A percentile compares a stretch with the other conserved stretches of the same genome.
Evolutionary conservation across 2,888 invertebrate genomes (phyloP).

Genomic region (Catocala fraxini): DNA sequence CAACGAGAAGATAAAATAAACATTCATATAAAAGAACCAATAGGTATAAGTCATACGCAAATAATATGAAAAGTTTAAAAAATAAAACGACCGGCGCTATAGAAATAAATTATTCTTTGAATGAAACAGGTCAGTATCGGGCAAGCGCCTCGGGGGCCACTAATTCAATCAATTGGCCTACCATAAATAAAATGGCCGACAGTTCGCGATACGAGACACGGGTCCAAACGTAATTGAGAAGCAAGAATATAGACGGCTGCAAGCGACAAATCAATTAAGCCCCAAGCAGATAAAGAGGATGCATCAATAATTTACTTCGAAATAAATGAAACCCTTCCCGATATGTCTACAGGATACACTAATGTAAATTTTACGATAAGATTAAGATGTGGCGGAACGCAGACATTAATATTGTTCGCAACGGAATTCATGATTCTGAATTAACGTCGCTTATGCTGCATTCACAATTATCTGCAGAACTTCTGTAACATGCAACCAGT

Average conservation of each 20-base stretch:
- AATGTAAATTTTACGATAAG: conserved; percentile 60
- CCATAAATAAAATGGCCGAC: conserved; percentile 83
- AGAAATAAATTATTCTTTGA: conserved; percentile 74
- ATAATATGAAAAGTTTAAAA: conserved; percentile 54
- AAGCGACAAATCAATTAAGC: conserved; percentile 85
- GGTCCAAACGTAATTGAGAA: conserved; percentile 82
- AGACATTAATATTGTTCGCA: conserved; percentile 39
- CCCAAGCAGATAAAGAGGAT: conserved; percentile 79
- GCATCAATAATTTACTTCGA: conserved; percentile 74
- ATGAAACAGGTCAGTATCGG: conserved; percentile 72
- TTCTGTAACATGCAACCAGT: conserved; percentile 27
- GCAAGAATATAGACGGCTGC: conserved; percentile 74
- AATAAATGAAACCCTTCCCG: conserved; percentile 62
- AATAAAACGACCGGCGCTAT: conserved; percentile 65
- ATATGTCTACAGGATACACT: conserved; percentile 59
- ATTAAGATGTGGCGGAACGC: conserved; percentile 43
- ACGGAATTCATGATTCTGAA: conserved; percentile 39
- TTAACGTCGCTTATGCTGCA: conserved; percentile 34
- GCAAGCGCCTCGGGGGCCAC: conserved; percentile 80
- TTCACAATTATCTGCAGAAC: conserved; percentile 28
- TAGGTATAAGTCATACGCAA: conserved; percentile 4
- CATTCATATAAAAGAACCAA: no score
- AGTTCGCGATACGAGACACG: conserved; percentile 76
- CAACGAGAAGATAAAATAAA: no score
- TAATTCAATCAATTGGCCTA: conserved; percentile 85